A percentile compares a stretch with the other conserved stretches of the same genome.
Conservation (phyloP, 2,888 invertebrate species). For the Meghimatium bilineatum region DNA sequence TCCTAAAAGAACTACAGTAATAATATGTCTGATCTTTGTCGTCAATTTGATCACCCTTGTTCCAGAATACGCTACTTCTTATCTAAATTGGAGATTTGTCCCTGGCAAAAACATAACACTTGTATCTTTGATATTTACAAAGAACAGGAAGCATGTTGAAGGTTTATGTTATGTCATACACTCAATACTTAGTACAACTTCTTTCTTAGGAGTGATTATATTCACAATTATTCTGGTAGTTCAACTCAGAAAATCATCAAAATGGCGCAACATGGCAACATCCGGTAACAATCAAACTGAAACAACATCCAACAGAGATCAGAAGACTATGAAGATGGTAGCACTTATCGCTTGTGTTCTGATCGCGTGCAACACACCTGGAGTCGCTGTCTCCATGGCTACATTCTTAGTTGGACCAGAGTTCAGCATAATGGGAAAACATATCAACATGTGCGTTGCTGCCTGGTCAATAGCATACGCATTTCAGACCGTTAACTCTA, state of each 20-base stretch:
- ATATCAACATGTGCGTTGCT: not conserved
- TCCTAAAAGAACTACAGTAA: not conserved
- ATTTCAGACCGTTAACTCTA: not conserved
- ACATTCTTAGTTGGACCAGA: not conserved
- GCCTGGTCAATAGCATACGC: not conserved
- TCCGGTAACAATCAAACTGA: not conserved
- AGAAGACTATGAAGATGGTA: not conserved
- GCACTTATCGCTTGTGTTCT: not conserved
- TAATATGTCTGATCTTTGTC: not conserved
- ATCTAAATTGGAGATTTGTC: not conserved
- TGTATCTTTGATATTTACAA: not conserved
- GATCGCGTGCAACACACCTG: not conserved
- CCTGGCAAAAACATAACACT: not conserved
- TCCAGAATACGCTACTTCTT: conserved; percentile 6
- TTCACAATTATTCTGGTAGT: not conserved
- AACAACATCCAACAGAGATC: not conserved
- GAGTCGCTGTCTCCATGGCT: not conserved
- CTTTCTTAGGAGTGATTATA: not conserved
- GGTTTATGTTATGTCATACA: not conserved
- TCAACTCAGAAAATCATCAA: not conserved
- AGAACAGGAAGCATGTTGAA: not conserved
- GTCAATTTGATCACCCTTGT: not conserved
- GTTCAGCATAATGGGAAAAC: not conserved
- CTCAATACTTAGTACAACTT: not conserved
- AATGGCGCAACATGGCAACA: not conserved